Percentiles rank a stretch among this genome's conserved stretches.
phyloP scores from a whole-genome alignment of 2,113 vertebrate genomes.

The Eurypyga helias region DNA sequence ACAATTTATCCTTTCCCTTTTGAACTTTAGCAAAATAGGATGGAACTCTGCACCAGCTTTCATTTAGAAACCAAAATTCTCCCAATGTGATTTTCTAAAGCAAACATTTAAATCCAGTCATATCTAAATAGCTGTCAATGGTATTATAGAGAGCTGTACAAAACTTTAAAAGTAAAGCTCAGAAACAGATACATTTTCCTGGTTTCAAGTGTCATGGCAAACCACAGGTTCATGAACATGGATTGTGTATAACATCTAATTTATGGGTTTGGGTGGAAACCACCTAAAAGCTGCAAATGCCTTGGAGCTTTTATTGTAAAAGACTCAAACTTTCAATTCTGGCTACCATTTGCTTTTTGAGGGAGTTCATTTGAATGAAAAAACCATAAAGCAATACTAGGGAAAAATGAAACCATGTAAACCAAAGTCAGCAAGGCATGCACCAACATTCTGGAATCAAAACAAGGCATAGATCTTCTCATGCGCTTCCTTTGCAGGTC shows the following conservation, averaged over 20 bases:
- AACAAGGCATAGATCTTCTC: not conserved
- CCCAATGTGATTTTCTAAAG: slow-evolving; percentile 57
- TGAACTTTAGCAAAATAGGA: slow-evolving; percentile 44
- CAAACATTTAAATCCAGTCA: slow-evolving; percentile 60
- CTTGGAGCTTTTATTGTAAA: slow-evolving; percentile 58
- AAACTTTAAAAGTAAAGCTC: slow-evolving; percentile 44
- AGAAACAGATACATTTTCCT: slow-evolving; percentile 52
- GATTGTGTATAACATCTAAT: slow-evolving; percentile 38
- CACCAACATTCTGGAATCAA: not conserved
- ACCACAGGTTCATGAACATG: slow-evolving; percentile 39
- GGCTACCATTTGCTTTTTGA: slow-evolving; percentile 46
- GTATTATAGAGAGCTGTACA: slow-evolving; percentile 12
- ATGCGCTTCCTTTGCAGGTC: not conserved
- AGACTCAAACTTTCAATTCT: slow-evolving; percentile 51
- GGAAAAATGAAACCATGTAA: not conserved
- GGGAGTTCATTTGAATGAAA: not conserved
- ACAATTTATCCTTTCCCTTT: slow-evolving; percentile 57
- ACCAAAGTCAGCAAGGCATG: not conserved
- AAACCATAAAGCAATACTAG: not conserved
- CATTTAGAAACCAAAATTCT: slow-evolving; percentile 57
- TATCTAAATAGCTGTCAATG: slow-evolving; percentile 45
- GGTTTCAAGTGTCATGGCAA: slow-evolving; percentile 52
- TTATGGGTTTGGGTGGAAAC: slow-evolving; percentile 54
- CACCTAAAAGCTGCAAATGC: slow-evolving; percentile 47
- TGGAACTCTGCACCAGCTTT: slow-evolving; percentile 25